A percentile compares a stretch with the other conserved stretches of the same genome.
Evolutionary conservation across 2,888 invertebrate species (phyloP).

Genomic region (Gastracanthus pulcherrimus): DNA sequence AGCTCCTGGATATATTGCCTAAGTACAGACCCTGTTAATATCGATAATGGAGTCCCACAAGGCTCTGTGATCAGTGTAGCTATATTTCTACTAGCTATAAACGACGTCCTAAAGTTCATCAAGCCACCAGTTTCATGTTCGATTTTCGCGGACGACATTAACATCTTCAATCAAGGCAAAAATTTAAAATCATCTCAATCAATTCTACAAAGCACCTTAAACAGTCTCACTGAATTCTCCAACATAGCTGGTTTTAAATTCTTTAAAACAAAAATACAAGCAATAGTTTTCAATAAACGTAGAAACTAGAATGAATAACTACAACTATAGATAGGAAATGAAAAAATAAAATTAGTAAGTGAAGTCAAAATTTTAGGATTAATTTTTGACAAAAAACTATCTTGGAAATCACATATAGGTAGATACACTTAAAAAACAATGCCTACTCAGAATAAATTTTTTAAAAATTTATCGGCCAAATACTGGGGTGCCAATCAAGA

Average conservation of each 20-base stretch:
- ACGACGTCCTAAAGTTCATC: conserved; percentile 28
- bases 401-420: conserved; percentile 51
- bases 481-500: conserved; percentile 13
- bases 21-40: background rate
- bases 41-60: conserved; percentile 46
- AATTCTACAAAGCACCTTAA: too few relatives aligned
- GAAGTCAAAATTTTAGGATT: conserved; percentile 54
- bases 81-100: conserved; percentile 45
- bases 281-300: too few relatives aligned
- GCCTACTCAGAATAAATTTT: conserved; percentile 31
- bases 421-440: conserved; percentile 46
- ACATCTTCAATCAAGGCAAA: background rate
- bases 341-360: conserved; percentile 2
- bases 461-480: conserved; percentile 38
- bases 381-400: too few relatives aligned
- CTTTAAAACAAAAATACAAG: conserved; percentile 31
- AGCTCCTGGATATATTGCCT: conserved; percentile 48
- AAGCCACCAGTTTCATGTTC: too few relatives aligned
- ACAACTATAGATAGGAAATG: background rate
- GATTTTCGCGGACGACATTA: conserved; percentile 44
- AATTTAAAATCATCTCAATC: conserved; percentile 12
- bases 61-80: conserved; percentile 40
- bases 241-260: conserved; percentile 34
- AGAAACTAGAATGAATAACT: background rate
- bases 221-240: conserved; percentile 17